Percentiles rank a stretch among this genome's conserved stretches.
Conservation (phyloP, 2,113 vertebrate genomes). For the Alectura lathami region DNA sequence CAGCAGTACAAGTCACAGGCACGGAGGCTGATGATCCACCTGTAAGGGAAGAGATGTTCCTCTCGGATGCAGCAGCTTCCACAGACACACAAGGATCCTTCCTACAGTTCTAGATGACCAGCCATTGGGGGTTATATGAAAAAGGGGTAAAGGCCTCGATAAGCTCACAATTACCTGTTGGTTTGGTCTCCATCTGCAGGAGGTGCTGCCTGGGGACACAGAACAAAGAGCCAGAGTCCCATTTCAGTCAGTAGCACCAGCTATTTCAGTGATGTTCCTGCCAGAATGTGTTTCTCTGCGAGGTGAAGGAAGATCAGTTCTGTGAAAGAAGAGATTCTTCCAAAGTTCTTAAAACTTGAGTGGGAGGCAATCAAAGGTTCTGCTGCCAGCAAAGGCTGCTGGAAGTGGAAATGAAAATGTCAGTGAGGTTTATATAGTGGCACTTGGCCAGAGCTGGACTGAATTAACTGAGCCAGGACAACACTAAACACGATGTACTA, state of each 20-base stretch:
- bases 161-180: background rate
- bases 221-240: background rate
- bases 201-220: background rate
- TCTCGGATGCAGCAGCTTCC: background rate
- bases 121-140: background rate
- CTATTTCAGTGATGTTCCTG: background rate
- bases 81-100: background rate
- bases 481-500: background rate
- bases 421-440: background rate
- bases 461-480: background rate
- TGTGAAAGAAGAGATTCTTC: background rate
- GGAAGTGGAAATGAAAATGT: background rate
- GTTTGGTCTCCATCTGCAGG: background rate
- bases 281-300: background rate
- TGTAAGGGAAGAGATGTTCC: background rate
- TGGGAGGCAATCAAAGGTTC: background rate
- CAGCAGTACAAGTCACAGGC: background rate
- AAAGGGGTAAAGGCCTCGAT: background rate
- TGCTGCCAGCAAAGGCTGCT: slow-evolving; percentile 10
- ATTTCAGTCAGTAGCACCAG: background rate
- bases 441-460: background rate
- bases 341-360: background rate
- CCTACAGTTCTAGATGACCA: background rate
- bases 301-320: background rate
- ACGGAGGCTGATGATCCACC: background rate